Base-by-base conservation (phyloP, 2,113 vertebrate genomes). In the Carlito syrichta region DNA sequence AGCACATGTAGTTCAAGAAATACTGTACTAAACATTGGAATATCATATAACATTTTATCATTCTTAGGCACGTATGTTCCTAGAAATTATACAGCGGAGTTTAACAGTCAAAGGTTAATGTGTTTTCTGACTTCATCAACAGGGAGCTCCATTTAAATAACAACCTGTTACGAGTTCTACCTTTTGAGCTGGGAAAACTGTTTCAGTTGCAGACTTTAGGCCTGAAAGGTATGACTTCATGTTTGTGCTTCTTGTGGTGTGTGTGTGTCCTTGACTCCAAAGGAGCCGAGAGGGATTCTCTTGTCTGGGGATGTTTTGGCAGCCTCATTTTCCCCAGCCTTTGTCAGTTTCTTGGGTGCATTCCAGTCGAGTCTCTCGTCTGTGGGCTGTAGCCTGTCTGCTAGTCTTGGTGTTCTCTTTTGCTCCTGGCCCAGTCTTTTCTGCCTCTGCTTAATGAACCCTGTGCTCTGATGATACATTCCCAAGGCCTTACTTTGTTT, bases 121-220 rank as follows among this genome's bases (percentile, higher is more conserved):
- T 93, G 94, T 93, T 90, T 97, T 98, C 94, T 98, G 94, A 97
- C 96, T 95, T 97, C 60, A 98, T 97, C 98, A 98, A 97, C 99
- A 99, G 99, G 99, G 99, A 99, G 99, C 99, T 99, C 99, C 99
- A 99, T 99, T 99, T 99, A 99, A 99, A 99, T 99, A 99, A 99
- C 99, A 99, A 99, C 99, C 99, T 99, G 99, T 99, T 99, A 99
- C 99, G 99, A 99, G 99, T 99, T 99, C 99, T 99, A 99, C 99
- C 99, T 98, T 99, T 99, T 99, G 99, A 99, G 99, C 99, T 99
- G 99, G 99, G 99, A 98, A 99, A 99, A 99, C 99, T 99, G 98
- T 99, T 99, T 99, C 99, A 99, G 98, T 99, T 99, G 99, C 99
- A 99, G 99, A 99, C 99, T 97, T 99, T 99, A 99, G 99, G 99